A percentile compares a stretch with the other conserved stretches of the same genome.
These are phyloP conservation scores for Acrossocheilus fasciatus DNA, from an alignment of 2,797 vertebrate species.

Conservation along the genomic window DNA sequence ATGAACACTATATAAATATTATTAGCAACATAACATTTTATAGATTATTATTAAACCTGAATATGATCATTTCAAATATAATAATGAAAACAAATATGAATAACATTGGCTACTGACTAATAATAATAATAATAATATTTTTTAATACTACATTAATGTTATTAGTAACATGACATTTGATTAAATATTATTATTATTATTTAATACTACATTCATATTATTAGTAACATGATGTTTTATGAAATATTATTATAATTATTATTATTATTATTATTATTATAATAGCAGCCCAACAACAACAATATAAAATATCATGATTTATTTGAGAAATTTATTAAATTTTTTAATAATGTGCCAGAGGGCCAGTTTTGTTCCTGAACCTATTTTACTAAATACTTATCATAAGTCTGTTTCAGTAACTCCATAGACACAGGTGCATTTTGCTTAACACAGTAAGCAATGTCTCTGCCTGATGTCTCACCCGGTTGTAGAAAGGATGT, in stretches of 20 bases:
- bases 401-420: background rate
- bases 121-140: background rate
- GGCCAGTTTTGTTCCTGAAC: background rate
- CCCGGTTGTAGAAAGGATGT: slow-evolving; percentile 99
- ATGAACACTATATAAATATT: background rate
- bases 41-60: background rate
- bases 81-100: too few species aligned
- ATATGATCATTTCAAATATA: too few species aligned
- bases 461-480: slow-evolving; percentile 73
- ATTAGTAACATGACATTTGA: too few species aligned
- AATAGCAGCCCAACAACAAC: background rate
- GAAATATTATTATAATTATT: background rate
- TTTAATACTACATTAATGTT: too few species aligned
- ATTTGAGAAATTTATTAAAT: too few species aligned
- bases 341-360: background rate
- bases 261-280: background rate
- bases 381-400: background rate
- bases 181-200: too few species aligned
- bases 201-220: too few species aligned
- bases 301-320: too few species aligned
- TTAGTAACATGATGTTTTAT: background rate
- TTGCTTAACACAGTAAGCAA: background rate
- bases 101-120: background rate
- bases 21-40: background rate
- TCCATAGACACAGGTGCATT: background rate